Evolutionary conservation across 2,113 vertebrate species (phyloP).

Genomic region (Machaerirhynchus nigripectus): DNA sequence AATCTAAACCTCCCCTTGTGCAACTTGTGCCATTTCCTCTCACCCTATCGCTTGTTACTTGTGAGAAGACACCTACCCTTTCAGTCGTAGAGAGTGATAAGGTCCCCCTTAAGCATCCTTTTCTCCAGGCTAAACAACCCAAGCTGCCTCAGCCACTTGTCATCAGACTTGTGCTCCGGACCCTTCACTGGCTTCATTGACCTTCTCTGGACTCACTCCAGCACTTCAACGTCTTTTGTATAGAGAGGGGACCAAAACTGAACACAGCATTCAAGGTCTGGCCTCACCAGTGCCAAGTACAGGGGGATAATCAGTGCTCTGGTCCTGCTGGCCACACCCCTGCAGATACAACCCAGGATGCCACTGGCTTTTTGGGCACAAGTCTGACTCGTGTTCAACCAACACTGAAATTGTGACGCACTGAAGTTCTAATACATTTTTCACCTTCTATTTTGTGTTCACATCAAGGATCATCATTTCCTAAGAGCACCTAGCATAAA

Average conservation of each 20-base stretch:
- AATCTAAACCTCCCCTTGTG: not conserved
- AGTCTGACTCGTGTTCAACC: fast-evolving
- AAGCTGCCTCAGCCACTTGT: fast-evolving
- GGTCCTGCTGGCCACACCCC: not conserved
- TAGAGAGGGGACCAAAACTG: fast-evolving
- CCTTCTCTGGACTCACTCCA: fast-evolving
- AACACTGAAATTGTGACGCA: not conserved
- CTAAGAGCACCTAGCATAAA: not conserved
- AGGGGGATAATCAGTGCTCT: not conserved
- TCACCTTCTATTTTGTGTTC: not conserved
- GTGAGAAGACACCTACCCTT: not conserved
- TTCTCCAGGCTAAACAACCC: not conserved
- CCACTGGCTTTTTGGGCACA: not conserved
- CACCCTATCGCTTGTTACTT: not conserved
- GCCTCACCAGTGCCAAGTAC: fast-evolving
- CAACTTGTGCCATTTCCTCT: not conserved
- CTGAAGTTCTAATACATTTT: not conserved
- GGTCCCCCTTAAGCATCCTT: fast-evolving
- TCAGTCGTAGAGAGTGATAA: too few species aligned
- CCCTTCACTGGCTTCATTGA: fast-evolving
- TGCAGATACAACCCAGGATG: too few species aligned
- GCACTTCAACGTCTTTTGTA: not conserved
- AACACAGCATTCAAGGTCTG: fast-evolving
- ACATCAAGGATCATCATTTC: not conserved
- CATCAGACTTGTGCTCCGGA: not conserved